Evolutionary conservation across 2,888 invertebrate genomes (phyloP), one percentile per base, ranked within the genome.

Genomic region (Drosophila dives): DNA sequence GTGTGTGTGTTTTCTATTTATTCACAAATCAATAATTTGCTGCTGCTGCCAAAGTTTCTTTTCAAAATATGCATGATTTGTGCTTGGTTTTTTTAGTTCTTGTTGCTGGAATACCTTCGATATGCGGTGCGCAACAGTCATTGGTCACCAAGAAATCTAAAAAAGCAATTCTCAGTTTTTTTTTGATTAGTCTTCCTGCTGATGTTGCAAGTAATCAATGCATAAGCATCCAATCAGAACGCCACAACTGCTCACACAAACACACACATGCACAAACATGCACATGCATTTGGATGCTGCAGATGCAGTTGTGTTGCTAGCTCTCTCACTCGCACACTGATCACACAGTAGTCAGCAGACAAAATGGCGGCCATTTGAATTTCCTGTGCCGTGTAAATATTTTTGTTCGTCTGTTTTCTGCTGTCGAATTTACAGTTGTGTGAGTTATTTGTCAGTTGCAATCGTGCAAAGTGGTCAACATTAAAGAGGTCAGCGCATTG

Each of bases 11-110:
- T 64, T 58, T 23, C 33, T 40, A 55, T 56, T 53, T 64, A 51
- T 55, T 65, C 56, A 64, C 61, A 83, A 83, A 89, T 83, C 83
- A 89, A 83, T 86, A 89, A 85, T 61, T 66, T 58, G 38, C 38
- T 48, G 56, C 51, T n/a, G 55, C 45, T 59, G 81, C 81, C 77
- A 87, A 78, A 84, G 83, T 75, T 82, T 71, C 65, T 56, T 67
- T 68, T 56, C 77, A 89, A 81, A 53, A 60, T 78, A 84, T 83
- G 81, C 82, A 84, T 84, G 72, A 67, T 89, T 64, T 67, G 36
- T 65, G 61, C 36, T 40, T 8, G 20, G 53, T 50, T 42, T 2
- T 11, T 45, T 1, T 45, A 23, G 23, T 7, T 45, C 15, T 15
- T 53, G 34, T 10, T 54, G 26, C n/a, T 68, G 67, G 56, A 58